Percentiles rank a stretch among this genome's conserved stretches.
Conservation (phyloP, 2,113 vertebrate genomes). For the Tretioscincus oriximinensis region DNA sequence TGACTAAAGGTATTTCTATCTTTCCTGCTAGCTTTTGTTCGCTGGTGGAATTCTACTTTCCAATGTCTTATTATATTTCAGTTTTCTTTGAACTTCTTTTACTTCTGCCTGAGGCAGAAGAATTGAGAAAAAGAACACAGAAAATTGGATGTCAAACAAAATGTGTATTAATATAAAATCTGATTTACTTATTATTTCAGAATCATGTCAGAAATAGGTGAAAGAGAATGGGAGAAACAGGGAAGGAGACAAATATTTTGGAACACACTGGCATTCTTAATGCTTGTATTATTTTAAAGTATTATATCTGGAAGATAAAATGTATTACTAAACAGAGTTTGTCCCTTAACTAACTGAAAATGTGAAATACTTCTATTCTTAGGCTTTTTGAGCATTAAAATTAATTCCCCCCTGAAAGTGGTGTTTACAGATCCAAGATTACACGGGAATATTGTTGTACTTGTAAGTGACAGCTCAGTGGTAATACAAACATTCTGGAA, state of each 20-base stretch:
- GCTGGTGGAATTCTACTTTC: not conserved
- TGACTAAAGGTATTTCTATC: not conserved
- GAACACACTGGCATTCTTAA: not conserved
- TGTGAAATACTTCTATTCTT: not conserved
- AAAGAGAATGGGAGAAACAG: no score
- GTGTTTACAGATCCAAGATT: not conserved
- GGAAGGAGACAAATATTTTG: not conserved
- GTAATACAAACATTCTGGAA: no score
- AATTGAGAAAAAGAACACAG: no score
- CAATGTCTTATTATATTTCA: not conserved
- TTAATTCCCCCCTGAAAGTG: no score
- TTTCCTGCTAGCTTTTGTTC: not conserved
- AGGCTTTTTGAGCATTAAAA: not conserved
- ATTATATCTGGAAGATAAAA: not conserved
- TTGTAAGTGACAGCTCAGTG: no score
- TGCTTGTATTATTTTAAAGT: not conserved
- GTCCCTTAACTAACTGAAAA: not conserved
- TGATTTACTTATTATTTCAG: not conserved
- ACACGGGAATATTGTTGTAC: not conserved
- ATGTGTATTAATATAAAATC: no score
- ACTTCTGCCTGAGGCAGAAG: not conserved
- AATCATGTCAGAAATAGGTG: not conserved
- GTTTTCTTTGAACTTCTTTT: not conserved
- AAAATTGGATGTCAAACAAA: no score
- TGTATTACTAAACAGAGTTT: not conserved